These are phyloP conservation scores for Trochalopteron elliotii DNA, from an alignment of 2,113 vertebrate species.

Conservation along the genomic window DNA sequence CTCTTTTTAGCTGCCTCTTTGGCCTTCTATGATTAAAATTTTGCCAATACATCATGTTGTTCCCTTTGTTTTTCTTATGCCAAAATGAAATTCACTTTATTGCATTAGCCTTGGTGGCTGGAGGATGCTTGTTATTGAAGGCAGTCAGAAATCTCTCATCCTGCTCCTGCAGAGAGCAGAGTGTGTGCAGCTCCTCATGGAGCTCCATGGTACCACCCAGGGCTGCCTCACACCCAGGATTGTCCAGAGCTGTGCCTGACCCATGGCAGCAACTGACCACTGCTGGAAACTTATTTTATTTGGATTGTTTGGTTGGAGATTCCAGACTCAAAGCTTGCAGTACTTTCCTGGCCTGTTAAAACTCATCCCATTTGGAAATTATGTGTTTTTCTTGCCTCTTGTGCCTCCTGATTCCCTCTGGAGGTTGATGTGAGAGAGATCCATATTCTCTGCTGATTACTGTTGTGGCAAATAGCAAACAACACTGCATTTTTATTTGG, in stretches of 20 bases:
- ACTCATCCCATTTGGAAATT: not conserved
- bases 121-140: not conserved
- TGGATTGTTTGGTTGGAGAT: not conserved
- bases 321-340: not conserved
- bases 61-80: not conserved
- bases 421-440: not conserved
- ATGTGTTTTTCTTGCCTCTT: not conserved
- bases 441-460: not conserved
- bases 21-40: slow-evolving; percentile 10
- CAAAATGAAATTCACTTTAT: slow-evolving; percentile 37
- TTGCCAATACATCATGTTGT: slow-evolving; percentile 26
- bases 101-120: not conserved
- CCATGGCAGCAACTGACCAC: not conserved
- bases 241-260: not conserved
- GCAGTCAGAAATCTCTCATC: not conserved
- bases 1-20: slow-evolving; percentile 19
- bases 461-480: not conserved
- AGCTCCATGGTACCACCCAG: not conserved
- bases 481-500: not conserved
- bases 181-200: not conserved
- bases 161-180: not conserved
- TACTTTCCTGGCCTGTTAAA: not conserved
- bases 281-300: not conserved
- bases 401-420: not conserved
- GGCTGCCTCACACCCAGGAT: not conserved